Conservation (phyloP, 2,113 vertebrate species). For the Triplophysa tibetana region DNA sequence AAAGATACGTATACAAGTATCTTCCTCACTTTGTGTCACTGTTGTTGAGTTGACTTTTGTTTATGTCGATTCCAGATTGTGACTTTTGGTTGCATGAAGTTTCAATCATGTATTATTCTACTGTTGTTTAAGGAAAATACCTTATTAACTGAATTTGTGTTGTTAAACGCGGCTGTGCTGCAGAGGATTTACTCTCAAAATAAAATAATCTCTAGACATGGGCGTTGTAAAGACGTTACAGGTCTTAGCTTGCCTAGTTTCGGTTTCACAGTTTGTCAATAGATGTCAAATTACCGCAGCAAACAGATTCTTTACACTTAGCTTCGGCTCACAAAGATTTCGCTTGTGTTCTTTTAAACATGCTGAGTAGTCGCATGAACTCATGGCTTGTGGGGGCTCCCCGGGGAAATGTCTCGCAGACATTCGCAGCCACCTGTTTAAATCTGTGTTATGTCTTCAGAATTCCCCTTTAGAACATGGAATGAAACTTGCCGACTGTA, state of each 20-base stretch:
- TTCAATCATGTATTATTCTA: not conserved
- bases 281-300: constrained; percentile 65
- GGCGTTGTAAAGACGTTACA: constrained; percentile 54
- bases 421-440: constrained; percentile 27
- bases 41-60: no score
- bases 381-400: constrained; percentile 32
- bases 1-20: no score
- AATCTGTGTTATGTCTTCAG: constrained; percentile 38
- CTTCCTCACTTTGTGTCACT: no score
- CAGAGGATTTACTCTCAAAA: constrained; percentile 47
- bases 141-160: not conserved
- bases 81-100: not conserved
- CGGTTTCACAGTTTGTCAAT: constrained; percentile 62
- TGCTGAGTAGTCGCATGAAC: constrained; percentile 24
- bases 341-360: constrained; percentile 31
- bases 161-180: not conserved
- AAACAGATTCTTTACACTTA: constrained; percentile 56
- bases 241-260: constrained; percentile 73
- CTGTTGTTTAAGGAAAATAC: not conserved
- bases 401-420: constrained; percentile 6
- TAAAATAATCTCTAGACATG: constrained; percentile 40
- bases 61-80: no score
- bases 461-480: constrained; percentile 21
- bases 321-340: constrained; percentile 16
- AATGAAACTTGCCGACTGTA: constrained; percentile 14